Evolutionary conservation across 64 coral and sea anemone species (phyloP), one percentile per base, ranked within the genome.

Genomic region (Anthopleura sola): DNA sequence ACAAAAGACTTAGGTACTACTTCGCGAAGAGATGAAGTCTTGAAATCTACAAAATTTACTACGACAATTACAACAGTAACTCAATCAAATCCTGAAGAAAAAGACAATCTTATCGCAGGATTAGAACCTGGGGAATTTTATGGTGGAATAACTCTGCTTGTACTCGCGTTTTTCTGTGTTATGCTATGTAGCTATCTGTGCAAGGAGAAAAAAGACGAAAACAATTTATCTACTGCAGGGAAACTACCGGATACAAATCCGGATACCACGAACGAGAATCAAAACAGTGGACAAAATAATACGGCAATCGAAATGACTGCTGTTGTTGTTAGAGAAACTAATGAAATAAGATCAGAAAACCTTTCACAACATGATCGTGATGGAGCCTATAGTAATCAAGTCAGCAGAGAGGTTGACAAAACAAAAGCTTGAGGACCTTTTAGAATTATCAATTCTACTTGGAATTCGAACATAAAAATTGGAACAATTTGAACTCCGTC

Each of bases 71-170:
- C 60, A 31, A 29, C 23, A 8, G 3, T 71, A 29, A 14, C 66
- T 71, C 29, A 71, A 12, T 71, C 66, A 3, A 62, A 62, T 71
- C 26, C 26, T 4, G 0, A 71, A 71, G 66, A 71, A 32, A 71
- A 71, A 71, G 10, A 71, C 66, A 3, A 71, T 28, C 66, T 71
- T 71, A 36, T 71, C 3, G n/a, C 9, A 14, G 66, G 28, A 31
- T 71, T 71, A 71, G 66, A 71, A 16, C 66, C 66, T 71, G 66
- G 66, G 12, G 66, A 29, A 15, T 71, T 71, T 34, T 71, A 71
- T 20, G 66, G 66, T 71, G 66, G 66, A 71, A 34, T 71, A 4
- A 71, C 66, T 12, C 11, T 71, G 15, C 66, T 71, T 71, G 66
- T 71, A 14, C 31, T 71, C 0, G 66, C 34, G 29, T 71, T 71